phyloP scores from a whole-genome alignment of 2,113 vertebrate genomes.

The Onychostoma macrolepis region DNA sequence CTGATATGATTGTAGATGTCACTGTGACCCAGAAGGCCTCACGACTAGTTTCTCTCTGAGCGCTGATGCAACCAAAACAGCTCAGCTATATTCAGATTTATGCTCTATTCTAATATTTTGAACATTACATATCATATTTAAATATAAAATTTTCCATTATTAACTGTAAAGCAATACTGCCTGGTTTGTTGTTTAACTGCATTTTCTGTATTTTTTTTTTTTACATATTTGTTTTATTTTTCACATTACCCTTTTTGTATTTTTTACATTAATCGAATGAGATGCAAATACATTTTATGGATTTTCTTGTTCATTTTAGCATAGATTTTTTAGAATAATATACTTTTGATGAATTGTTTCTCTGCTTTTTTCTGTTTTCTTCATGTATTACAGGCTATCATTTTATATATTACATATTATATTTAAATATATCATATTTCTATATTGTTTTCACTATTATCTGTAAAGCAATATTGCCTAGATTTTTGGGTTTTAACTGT shows the following conservation, averaged over 20 bases:
- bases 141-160: neutral
- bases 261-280: too few relatives aligned
- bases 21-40: conserved; percentile 37
- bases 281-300: too few relatives aligned
- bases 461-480: neutral
- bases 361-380: too few relatives aligned
- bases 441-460: neutral
- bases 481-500: neutral
- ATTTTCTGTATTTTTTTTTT: neutral
- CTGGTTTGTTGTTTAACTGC: neutral
- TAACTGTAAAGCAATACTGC: neutral
- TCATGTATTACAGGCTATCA: too few relatives aligned
- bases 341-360: too few relatives aligned
- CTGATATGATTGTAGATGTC: conserved; percentile 31
- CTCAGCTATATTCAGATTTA: neutral
- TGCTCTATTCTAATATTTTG: neutral
- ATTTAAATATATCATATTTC: neutral
- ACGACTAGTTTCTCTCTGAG: conserved; percentile 11
- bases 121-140: neutral
- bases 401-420: neutral
- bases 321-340: too few relatives aligned
- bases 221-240: too few relatives aligned
- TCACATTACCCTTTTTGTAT: too few relatives aligned
- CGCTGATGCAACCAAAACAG: neutral
- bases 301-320: too few relatives aligned